phyloP scores from a whole-genome alignment of 1,140 invertebrate species.

The Papilio polytes region DNA sequence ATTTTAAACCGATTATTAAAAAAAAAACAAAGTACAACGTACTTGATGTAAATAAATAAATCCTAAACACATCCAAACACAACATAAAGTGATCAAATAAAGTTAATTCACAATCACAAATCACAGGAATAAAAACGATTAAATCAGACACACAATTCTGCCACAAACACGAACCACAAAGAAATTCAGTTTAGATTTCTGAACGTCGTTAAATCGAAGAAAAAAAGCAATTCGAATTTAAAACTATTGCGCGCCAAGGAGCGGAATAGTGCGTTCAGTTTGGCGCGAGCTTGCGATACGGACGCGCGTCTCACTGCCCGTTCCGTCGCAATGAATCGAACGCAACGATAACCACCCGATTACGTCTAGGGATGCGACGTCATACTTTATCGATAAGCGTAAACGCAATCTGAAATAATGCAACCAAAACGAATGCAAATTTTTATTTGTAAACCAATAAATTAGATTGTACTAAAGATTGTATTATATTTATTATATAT shows the following conservation, averaged over 20 bases:
- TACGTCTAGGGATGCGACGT: slow-evolving; percentile 53
- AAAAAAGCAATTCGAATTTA: slow-evolving; percentile 18
- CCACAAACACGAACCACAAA: not conserved
- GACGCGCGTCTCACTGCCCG: slow-evolving; percentile 50
- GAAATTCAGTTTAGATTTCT: slow-evolving; percentile 3
- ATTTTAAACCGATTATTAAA: not conserved
- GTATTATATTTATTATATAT: not conserved
- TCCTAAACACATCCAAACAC: not conserved
- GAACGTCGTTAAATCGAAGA: not conserved
- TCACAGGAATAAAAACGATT: slow-evolving; percentile 5
- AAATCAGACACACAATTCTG: not conserved
- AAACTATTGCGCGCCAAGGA: not conserved
- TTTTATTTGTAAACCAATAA: not conserved
- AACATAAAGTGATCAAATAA: not conserved
- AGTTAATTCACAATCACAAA: not conserved
- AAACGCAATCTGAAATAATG: not conserved
- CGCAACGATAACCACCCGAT: slow-evolving; percentile 61
- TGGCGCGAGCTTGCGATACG: slow-evolving; percentile 44
- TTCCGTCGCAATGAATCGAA: slow-evolving; percentile 50
- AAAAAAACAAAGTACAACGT: not conserved
- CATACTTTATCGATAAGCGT: slow-evolving; percentile 44
- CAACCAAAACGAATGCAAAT: slow-evolving; percentile 6
- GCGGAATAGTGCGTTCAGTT: slow-evolving; percentile 20
- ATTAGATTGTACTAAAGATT: not conserved
- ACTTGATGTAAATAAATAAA: not conserved